These are phyloP conservation scores for Gadopsis marmoratus DNA, from an alignment of 2,797 vertebrate genomes.

Conservation along the genomic window DNA sequence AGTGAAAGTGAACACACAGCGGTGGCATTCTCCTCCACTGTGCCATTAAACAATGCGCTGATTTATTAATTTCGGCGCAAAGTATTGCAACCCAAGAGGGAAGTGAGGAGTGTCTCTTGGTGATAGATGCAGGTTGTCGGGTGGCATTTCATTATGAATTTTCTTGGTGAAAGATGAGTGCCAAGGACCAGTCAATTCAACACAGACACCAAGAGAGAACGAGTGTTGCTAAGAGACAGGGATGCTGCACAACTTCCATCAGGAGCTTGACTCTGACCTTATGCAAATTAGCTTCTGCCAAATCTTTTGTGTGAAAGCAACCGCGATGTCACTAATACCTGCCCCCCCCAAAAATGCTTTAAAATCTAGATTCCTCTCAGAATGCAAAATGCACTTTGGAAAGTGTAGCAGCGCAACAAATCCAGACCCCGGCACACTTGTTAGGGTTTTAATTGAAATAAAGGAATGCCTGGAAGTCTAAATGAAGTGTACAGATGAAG, in stretches of 20 bases:
- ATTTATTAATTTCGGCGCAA: conserved; percentile 85
- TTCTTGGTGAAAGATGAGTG: conserved; percentile 95
- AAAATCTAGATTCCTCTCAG: conserved; percentile 89
- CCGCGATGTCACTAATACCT: conserved; percentile 92
- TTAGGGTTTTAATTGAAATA: conserved; percentile 59
- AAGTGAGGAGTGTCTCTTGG: conserved; percentile 74
- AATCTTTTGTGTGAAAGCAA: conserved; percentile 92
- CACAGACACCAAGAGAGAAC: conserved; percentile 91
- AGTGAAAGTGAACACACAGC: conserved; percentile 28
- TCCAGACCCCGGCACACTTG: conserved; percentile 36
- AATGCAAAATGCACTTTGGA: conserved; percentile 85
- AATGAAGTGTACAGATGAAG: conserved; percentile 47
- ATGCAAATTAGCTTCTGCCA: conserved; percentile 96
- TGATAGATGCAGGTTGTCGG: conserved; percentile 93
- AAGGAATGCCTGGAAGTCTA: conserved; percentile 31
- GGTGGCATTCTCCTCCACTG: conserved; percentile 31
- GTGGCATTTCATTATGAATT: conserved; percentile 97
- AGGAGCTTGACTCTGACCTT: conserved; percentile 96
- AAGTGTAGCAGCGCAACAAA: conserved; percentile 44
- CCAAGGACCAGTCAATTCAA: conserved; percentile 95
- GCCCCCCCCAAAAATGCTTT: conserved; percentile 85
- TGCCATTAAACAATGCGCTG: conserved; percentile 83
- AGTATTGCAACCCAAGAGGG: conserved; percentile 44
- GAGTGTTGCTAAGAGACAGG: conserved; percentile 99
- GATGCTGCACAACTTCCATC: conserved; percentile 98